Evolutionary conservation across 2,888 invertebrate genomes (phyloP), one percentile per base, ranked within the genome.

Genomic region (Archips xylosteana): DNA sequence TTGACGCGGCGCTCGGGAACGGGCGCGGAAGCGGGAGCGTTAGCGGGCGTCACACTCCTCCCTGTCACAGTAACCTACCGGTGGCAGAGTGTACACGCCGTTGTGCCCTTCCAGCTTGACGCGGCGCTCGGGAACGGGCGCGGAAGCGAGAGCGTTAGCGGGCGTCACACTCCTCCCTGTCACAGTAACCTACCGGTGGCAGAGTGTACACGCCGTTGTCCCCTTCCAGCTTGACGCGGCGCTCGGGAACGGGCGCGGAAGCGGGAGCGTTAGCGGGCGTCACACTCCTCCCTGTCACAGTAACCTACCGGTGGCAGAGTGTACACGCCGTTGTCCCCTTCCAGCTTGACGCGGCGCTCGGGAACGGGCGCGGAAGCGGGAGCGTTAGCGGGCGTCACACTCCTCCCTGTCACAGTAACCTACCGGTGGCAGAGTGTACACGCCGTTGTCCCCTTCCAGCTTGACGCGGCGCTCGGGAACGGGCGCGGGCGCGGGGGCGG

Each of bases 61-160:
- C 65, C 69, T 66, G 51, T 23, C 23, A 23, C 23, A 23, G 23
- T 23, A 23, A 0, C 23, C 23, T 23, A 23, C 23, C 23, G 23
- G 23, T 23, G 23, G 23, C 23, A 23, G 66, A 70, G 15, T 73
- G 77, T 64, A 83, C 95, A 39, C 87, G 87, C 63, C 57, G 10
- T 42, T 61, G 10, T 51, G 70, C 32, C 71, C 76, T 78, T 97
- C 97, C 76, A 90, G 91, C 79, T 96, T 95, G 83, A 97, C 98
- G 0, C 98, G 91, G 12, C 96, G 96, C 0, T 23, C 23, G 23
- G 23, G 97, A 97, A 81, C 97, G 97, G 1, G 97, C 96, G 83
- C 97, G 98, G n/a, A 97, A 96, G 63, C 97, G 93, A 0, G 97
- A 96, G 15, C n/a, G n/a, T n/a, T n/a, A n/a, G n/a, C 95, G 23